These are phyloP conservation scores for Euplexia lucipara DNA, from an alignment of 2,888 invertebrate genomes.

Conservation along the genomic window DNA sequence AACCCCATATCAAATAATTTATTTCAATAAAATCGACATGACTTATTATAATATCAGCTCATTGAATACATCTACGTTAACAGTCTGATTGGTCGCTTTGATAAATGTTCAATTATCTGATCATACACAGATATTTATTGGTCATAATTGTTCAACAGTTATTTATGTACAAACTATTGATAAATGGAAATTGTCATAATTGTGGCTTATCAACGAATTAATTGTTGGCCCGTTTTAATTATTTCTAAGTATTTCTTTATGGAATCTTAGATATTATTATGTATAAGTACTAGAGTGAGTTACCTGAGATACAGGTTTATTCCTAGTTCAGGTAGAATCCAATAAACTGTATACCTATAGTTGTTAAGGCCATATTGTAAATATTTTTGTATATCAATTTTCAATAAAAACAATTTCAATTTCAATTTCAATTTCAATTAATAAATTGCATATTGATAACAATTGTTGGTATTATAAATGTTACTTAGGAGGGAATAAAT, in stretches of 20 bases:
- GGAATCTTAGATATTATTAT: too few relatives aligned
- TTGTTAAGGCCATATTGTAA: too few relatives aligned
- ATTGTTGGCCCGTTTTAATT: conserved; percentile 34
- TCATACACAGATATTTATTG: conserved; percentile 47
- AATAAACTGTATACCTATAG: too few relatives aligned
- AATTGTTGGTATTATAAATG: background rate
- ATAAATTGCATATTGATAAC: conserved; percentile 28
- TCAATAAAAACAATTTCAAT: too few relatives aligned
- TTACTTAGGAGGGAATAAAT: background rate
- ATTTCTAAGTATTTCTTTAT: too few relatives aligned
- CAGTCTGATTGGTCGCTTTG: conserved; percentile 40
- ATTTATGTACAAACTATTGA: conserved; percentile 43
- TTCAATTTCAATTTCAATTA: too few relatives aligned
- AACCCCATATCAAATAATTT: conserved; percentile 15
- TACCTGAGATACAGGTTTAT: too few relatives aligned
- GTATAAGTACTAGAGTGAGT: too few relatives aligned
- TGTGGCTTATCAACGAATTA: conserved; percentile 50
- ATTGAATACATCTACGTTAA: conserved; percentile 53
- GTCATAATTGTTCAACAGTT: conserved; percentile 36
- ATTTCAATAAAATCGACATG: conserved; percentile 36
- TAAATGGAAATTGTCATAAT: conserved; percentile 47
- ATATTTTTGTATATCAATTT: too few relatives aligned
- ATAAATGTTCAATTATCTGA: conserved; percentile 60
- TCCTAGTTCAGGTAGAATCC: too few relatives aligned
- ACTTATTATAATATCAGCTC: conserved; percentile 35